Percentiles rank a stretch among this genome's conserved stretches.
Conservation (phyloP, 1,140 invertebrate species). For the Melitaea cinxia region DNA sequence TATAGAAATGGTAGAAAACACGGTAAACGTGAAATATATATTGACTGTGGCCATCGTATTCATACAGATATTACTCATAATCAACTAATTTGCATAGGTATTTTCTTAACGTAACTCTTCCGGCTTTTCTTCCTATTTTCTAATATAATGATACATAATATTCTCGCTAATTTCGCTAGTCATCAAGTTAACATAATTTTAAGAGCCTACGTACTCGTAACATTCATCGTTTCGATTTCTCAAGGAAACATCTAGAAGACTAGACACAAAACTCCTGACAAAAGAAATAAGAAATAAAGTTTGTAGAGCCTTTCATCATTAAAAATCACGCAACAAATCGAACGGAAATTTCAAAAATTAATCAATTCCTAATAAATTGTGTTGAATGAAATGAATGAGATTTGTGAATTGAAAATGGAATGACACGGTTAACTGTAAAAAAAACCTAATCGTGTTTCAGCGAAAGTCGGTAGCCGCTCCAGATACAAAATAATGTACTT, state of each 20-base stretch:
- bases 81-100: conserved; percentile 50
- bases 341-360: conserved; percentile 24
- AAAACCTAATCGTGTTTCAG: conserved; percentile 44
- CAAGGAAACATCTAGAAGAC: background rate
- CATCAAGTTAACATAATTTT: conserved; percentile 17
- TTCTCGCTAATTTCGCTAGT: conserved; percentile 29
- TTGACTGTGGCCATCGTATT: background rate
- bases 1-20: background rate
- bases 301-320: conserved; percentile 13
- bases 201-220: background rate
- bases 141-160: conserved; percentile 45
- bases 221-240: background rate
- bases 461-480: conserved; percentile 63
- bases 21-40: background rate
- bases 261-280: conserved; percentile 23
- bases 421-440: conserved; percentile 40
- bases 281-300: conserved; percentile 21
- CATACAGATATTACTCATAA: conserved; percentile 27
- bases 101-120: conserved; percentile 42
- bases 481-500: conserved; percentile 67
- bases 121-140: conserved; percentile 63
- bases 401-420: too few species aligned
- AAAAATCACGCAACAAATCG: conserved; percentile 9
- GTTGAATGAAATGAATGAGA: too few species aligned
- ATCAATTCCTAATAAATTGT: conserved; percentile 1